Conservation (phyloP, 2,888 invertebrate genomes). For the Polydrusus cervinus region DNA sequence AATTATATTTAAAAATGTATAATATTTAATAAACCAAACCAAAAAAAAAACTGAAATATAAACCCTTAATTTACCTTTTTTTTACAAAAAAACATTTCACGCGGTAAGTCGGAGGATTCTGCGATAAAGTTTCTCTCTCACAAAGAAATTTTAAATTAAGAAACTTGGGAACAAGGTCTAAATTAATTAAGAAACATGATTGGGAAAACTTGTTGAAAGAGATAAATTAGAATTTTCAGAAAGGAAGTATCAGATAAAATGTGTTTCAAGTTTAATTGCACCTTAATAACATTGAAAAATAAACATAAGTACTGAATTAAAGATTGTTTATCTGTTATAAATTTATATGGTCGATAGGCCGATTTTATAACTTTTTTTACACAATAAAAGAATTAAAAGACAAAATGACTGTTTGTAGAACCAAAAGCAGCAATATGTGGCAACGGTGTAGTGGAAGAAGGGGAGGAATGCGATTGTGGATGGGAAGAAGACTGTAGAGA, state of each 20-base stretch:
- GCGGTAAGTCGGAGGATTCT: constrained; percentile 12
- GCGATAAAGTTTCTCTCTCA: constrained; percentile 10
- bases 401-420: constrained; percentile 80
- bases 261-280: not conserved
- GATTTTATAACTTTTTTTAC: too few species aligned
- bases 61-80: not conserved
- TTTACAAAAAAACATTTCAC: constrained; percentile 21
- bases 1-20: too few species aligned
- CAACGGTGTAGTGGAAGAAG: constrained; percentile 97
- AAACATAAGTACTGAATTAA: too few species aligned
- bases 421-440: constrained; percentile 97
- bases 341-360: too few species aligned
- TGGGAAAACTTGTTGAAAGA: constrained; percentile 35
- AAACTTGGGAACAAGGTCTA: constrained; percentile 37
- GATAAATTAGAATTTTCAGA: constrained; percentile 26
- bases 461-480: constrained; percentile 99
- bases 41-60: not conserved
- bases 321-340: too few species aligned
- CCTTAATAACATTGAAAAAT: too few species aligned
- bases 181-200: constrained; percentile 42
- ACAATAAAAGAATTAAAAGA: too few species aligned
- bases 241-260: not conserved
- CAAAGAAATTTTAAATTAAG: constrained; percentile 41
- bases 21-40: too few species aligned
- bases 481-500: constrained; percentile 98